Conservation (phyloP, 30 jellyfish, hydroid and myxozoan genomes). For the Turritopsis rubra region DNA sequence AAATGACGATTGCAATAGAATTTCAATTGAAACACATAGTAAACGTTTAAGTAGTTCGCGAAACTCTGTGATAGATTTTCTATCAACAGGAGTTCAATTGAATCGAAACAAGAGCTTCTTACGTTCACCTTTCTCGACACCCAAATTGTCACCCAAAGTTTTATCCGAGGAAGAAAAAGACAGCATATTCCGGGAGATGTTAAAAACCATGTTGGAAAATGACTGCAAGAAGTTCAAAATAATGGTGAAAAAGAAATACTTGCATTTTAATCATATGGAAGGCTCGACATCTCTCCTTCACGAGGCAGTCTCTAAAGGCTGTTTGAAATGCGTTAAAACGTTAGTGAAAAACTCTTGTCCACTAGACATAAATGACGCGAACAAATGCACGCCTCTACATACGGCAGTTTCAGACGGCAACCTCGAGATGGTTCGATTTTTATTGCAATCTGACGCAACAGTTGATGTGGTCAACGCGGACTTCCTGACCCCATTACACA, state of each 20-base stretch:
- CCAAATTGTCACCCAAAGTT: background rate
- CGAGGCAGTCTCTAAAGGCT: background rate
- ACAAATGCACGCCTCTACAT: conserved; percentile 3
- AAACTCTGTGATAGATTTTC: background rate
- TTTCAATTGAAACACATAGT: background rate
- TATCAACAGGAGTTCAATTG: background rate
- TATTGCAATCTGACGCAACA: background rate
- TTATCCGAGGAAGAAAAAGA: background rate
- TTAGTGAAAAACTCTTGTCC: background rate
- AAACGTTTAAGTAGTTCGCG: background rate
- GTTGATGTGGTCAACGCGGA: background rate
- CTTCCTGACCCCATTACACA: background rate
- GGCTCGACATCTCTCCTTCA: conserved; percentile 3
- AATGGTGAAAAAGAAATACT: background rate
- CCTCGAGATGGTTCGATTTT: background rate
- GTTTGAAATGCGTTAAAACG: background rate
- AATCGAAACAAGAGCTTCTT: conserved; percentile 1
- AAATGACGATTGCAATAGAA: too few relatives aligned
- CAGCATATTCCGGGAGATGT: background rate
- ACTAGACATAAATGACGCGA: background rate
- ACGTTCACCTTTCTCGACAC: conserved; percentile 11
- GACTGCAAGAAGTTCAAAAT: conserved; percentile 7
- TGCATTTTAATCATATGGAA: background rate
- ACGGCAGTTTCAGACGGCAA: background rate
- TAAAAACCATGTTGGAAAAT: background rate